Evolutionary conservation across 2,888 invertebrate genomes (phyloP), one percentile per base, ranked within the genome.

Genomic region (Hoplodrina ambigua): DNA sequence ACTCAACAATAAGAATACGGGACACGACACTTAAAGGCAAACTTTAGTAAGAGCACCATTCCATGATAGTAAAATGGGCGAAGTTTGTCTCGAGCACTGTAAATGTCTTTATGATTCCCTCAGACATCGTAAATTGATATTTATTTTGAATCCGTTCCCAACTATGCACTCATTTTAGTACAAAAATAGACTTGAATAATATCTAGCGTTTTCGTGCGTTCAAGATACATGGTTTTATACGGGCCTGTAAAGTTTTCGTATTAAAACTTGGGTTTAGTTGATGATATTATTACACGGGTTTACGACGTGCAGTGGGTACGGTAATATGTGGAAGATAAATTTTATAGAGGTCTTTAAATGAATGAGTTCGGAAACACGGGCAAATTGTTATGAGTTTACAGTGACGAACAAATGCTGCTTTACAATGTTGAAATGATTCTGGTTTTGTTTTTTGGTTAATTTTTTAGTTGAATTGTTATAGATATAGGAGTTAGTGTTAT

Each of bases 41-140:
- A 79, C 68, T 85, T 84, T 66, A 61, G 72, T 64, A 69, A 70
- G 53, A 78, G 72, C 76, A 72, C 56, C 69, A 79, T 85, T 78
- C 65, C 62, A 61, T 59, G 65, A 70, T 75, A 72, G 76, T 66
- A 20, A 19, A 72, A 79, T 71, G 68, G 85, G 71, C 78, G 63
- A 89, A 92, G 87, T 90, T 91, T 86, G 67, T 81, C 70, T 77
- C 83, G 85, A 86, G 82, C 44, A 84, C 85, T 82, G 79, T 76
- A 88, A 93, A 92, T 89, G 89, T 89, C 90, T 92, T 91, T 92
- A 92, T 89, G 90, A 89, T 88, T 87, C 89, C 85, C 83, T 81
- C 82, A 85, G 86, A 87, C 86, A 81, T 87, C 86, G 85, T 89
- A 91, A 92, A 92, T 92, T 92, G 88, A 90, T 93, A 93, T 92